Evolutionary conservation across 2,888 invertebrate genomes (phyloP).

Genomic region (Frankliniella fusca): DNA sequence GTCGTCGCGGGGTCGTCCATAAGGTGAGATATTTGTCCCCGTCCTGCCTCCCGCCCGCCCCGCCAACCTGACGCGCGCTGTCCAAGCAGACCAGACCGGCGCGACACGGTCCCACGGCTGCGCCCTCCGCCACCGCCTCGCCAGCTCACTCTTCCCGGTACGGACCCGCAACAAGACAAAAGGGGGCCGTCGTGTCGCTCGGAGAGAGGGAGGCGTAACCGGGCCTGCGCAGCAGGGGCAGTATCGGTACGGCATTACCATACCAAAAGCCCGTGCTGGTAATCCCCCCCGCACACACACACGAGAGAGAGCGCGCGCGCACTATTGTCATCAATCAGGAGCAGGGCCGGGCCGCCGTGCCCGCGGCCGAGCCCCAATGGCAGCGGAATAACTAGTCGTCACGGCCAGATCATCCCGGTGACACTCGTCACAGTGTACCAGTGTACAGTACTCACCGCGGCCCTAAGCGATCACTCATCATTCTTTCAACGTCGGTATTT

Average conservation of each 20-base stretch:
- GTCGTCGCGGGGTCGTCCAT: background rate
- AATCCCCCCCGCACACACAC: background rate
- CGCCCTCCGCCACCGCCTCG: background rate
- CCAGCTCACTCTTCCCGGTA: constrained; percentile 10
- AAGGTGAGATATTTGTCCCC: background rate
- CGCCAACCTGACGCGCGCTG: too few species aligned
- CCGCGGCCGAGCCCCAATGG: background rate
- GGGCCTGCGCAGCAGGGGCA: background rate
- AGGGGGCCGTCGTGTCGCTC: background rate
- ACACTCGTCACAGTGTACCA: background rate
- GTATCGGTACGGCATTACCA: constrained; percentile 22
- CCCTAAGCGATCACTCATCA: too few species aligned
- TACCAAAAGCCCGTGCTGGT: constrained; percentile 12
- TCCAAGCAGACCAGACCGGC: too few species aligned
- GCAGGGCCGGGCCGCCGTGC: background rate
- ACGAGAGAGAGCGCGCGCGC: too few species aligned
- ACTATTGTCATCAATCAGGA: background rate
- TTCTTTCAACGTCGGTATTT: too few species aligned
- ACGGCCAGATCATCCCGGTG: background rate
- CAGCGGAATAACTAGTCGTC: background rate
- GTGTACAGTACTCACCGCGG: background rate
- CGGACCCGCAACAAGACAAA: constrained; percentile 4
- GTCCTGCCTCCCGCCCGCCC: background rate
- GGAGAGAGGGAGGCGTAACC: background rate
- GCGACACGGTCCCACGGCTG: background rate